phyloP scores from a whole-genome alignment of 2,113 vertebrate genomes.

The human (Homo sapiens) region GRCh38 chr3:180977001-180977500 shows the following conservation, averaged over 20 bases:
- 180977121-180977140: conserved; percentile 99
- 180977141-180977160: conserved; percentile 97
- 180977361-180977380: conserved; percentile 19
- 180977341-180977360: conserved; percentile 31
- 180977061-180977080: conserved; percentile 84
- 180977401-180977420: conserved; percentile 4
- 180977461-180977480: conserved; percentile 39
- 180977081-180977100: conserved; percentile 96
- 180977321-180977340: conserved; percentile 43
- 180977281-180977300: conserved; percentile 48
- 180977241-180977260: conserved; percentile 66
- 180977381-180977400: neutral
- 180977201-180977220: conserved; percentile 53
- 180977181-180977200: conserved; percentile 69
- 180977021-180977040: conserved; percentile 92
- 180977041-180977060: conserved; percentile 91
- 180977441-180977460: neutral
- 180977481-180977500: conserved; percentile 22
- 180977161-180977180: conserved; percentile 85
- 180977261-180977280: conserved; percentile 28
- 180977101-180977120: conserved; percentile 99
- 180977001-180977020: conserved; percentile 97
- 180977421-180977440: neutral
- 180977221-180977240: conserved; percentile 51
- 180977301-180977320: conserved; percentile 48